phyloP scores from a whole-genome alignment of 2,797 vertebrate species.

The Etheostoma nigrum region DNA sequence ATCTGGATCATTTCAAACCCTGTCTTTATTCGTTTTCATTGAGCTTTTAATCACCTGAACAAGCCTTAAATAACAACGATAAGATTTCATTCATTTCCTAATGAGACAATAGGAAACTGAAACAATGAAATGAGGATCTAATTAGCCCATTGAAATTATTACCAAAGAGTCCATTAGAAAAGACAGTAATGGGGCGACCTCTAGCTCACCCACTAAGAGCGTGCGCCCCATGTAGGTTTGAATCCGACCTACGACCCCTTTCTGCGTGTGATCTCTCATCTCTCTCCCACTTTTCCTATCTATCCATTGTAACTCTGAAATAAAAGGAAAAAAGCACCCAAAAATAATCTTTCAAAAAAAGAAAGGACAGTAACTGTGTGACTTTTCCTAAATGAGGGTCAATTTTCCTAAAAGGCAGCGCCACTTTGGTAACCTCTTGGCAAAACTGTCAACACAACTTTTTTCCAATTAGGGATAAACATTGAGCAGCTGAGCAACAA shows the following conservation, averaged over 20 bases:
- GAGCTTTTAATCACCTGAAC: constrained; percentile 60
- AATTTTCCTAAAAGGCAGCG: constrained; percentile 47
- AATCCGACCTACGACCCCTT: too few species aligned
- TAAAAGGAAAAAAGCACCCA: too few species aligned
- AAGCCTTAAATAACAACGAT: constrained; percentile 53
- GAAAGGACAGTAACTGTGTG: background rate
- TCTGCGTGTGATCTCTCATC: too few species aligned
- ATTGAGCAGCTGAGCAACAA: constrained; percentile 39
- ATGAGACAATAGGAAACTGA: constrained; percentile 52
- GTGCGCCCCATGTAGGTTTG: too few species aligned
- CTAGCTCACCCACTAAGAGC: too few species aligned
- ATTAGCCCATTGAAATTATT: constrained; percentile 67
- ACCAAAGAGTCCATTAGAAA: constrained; percentile 55
- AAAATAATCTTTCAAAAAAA: too few species aligned
- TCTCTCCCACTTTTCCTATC: too few species aligned
- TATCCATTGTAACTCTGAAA: too few species aligned
- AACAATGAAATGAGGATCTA: constrained; percentile 62
- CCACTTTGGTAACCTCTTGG: constrained; percentile 46
- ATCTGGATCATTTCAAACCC: constrained; percentile 15
- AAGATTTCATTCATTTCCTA: constrained; percentile 55
- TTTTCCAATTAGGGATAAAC: constrained; percentile 58
- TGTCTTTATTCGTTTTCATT: constrained; percentile 23
- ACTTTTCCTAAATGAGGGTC: constrained; percentile 48
- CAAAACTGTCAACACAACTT: constrained; percentile 45
- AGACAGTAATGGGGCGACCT: constrained; percentile 12